These are phyloP conservation scores for Rhinolophus ferrumequinum DNA, from an alignment of 2,113 vertebrate species.

Conservation along the genomic window DNA sequence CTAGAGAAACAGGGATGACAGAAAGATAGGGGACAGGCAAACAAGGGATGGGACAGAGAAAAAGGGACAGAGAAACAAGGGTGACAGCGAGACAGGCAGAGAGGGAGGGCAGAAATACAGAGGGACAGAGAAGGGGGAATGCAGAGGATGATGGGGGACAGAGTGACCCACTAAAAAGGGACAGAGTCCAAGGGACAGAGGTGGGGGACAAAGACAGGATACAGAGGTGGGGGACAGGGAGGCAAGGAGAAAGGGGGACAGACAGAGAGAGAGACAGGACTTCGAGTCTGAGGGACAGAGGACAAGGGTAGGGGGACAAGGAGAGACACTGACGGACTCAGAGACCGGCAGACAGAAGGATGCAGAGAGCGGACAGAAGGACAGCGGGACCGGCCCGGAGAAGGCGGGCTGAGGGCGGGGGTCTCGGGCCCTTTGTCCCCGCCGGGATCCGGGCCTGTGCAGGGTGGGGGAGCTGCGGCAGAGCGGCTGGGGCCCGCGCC, in stretches of 20 bases:
- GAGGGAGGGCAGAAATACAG: not conserved
- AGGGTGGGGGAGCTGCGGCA: conserved; percentile 72
- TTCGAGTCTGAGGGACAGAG: conserved; percentile 51
- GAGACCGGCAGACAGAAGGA: conserved; percentile 36
- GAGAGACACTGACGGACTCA: not conserved
- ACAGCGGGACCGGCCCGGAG: conserved; percentile 38
- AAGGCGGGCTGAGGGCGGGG: conserved; percentile 45
- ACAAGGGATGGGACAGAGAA: not conserved
- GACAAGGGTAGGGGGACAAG: conserved; percentile 65
- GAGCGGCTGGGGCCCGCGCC: conserved; percentile 62
- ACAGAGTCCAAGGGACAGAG: conserved; percentile 58
- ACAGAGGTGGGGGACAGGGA: not conserved
- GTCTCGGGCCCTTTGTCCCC: conserved; percentile 75
- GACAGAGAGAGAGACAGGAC: not conserved
- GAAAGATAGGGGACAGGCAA: not conserved
- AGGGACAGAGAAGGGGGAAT: not conserved
- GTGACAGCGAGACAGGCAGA: not conserved
- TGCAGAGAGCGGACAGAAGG: conserved; percentile 39
- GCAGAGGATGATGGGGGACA: not conserved
- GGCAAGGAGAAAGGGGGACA: conserved; percentile 36
- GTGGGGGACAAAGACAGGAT: conserved; percentile 58
- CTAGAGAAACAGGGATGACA: not conserved
- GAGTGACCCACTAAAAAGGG: conserved; percentile 69
- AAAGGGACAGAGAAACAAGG: not conserved
- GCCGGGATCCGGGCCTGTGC: conserved; percentile 54